Evolutionary conservation across 1,140 invertebrate species (phyloP).

Genomic region (Pseudomyrmex sp.): DNA sequence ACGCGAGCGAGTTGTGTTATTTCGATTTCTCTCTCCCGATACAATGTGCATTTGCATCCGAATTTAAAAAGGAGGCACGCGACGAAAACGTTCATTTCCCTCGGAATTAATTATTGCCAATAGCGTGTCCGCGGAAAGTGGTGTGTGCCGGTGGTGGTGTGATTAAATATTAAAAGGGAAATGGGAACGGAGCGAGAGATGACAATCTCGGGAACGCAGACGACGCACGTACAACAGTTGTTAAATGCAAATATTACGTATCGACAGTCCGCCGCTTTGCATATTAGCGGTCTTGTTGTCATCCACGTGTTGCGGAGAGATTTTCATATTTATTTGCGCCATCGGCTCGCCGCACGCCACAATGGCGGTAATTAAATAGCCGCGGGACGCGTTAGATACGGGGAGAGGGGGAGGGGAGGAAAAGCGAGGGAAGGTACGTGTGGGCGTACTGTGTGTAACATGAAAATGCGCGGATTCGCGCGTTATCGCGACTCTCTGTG

Average conservation of each 20-base stretch:
- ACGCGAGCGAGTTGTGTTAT: background rate
- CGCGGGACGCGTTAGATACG: background rate
- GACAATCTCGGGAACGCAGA: background rate
- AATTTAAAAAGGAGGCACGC: background rate
- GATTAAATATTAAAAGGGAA: constrained; percentile 58
- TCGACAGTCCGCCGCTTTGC: constrained; percentile 27
- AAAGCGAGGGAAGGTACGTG: no score
- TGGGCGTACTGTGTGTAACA: no score
- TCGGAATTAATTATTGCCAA: background rate
- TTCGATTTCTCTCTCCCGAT: background rate
- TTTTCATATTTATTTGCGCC: constrained; percentile 51
- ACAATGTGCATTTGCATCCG: background rate
- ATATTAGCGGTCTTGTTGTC: constrained; percentile 52
- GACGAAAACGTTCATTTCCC: background rate
- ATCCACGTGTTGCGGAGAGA: background rate
- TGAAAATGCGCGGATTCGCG: no score
- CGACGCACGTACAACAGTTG: constrained; percentile 47
- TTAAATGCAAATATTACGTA: constrained; percentile 68
- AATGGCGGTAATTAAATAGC: constrained; percentile 54
- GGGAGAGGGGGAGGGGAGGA: constrained; percentile 4
- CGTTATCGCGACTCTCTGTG: constrained; percentile 1
- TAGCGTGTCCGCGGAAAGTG: constrained; percentile 32
- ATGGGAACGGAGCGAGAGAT: constrained; percentile 10
- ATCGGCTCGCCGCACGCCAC: constrained; percentile 1
- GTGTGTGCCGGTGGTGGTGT: background rate